phyloP scores from a whole-genome alignment of 2,888 invertebrate species.

The Drosophila neutralis region DNA sequence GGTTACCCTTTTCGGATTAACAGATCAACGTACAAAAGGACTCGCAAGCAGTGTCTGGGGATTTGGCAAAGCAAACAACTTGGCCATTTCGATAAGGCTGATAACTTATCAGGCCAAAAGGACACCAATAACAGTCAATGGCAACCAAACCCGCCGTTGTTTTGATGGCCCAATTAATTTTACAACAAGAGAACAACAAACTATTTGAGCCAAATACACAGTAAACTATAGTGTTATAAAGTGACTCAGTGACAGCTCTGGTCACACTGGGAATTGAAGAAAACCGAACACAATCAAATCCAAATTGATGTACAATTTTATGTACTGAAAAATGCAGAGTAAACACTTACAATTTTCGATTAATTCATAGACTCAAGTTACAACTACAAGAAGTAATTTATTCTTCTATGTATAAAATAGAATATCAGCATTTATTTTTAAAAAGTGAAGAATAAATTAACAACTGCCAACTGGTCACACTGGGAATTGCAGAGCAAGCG shows the following conservation, averaged over 20 bases:
- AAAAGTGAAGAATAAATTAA: neutral
- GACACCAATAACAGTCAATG: conserved; percentile 27
- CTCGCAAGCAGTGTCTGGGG: conserved; percentile 61
- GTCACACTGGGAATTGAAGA: neutral
- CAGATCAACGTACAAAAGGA: conserved; percentile 72
- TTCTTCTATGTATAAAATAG: neutral
- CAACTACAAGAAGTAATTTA: neutral
- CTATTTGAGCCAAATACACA: conserved; percentile 14
- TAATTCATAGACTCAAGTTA: neutral
- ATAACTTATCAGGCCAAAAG: conserved; percentile 65
- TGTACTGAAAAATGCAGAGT: neutral
- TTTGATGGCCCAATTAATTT: conserved; percentile 76
- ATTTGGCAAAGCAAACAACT: conserved; percentile 25
- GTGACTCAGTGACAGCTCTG: neutral
- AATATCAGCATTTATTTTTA: neutral
- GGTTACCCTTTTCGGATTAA: conserved; percentile 73
- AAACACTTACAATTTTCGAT: neutral
- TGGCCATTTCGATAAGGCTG: conserved; percentile 60
- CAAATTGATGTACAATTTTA: neutral
- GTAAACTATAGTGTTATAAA: conserved; percentile 23
- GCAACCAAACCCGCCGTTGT: conserved; percentile 3
- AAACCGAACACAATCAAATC: neutral
- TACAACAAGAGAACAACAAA: conserved; percentile 15
- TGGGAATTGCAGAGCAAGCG: neutral
- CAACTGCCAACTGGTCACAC: neutral